These are phyloP conservation scores for Ictalurus punctatus DNA, from an alignment of 2,113 vertebrate species.

Conservation along the genomic window DNA sequence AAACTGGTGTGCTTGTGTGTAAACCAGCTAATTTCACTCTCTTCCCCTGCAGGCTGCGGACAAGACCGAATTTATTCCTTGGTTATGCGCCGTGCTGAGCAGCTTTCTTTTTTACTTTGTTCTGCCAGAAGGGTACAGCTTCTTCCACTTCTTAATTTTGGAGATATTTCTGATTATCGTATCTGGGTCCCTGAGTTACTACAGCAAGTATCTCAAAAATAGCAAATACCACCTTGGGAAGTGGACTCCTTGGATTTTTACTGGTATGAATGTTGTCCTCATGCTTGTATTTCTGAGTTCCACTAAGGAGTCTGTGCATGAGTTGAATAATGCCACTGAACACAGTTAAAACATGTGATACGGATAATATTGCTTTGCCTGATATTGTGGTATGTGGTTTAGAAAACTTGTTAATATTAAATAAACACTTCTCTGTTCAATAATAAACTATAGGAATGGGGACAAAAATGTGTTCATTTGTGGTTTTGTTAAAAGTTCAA, in stretches of 20 bases:
- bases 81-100: neutral
- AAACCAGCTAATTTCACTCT: neutral
- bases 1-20: neutral
- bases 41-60: neutral
- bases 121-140: neutral
- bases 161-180: neutral
- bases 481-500: neutral
- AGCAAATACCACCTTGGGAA: no score
- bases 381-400: neutral
- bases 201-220: no score
- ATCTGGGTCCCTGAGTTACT: neutral
- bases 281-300: accelerated
- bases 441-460: neutral
- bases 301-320: no score
- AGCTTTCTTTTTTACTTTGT: accelerated
- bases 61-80: accelerated
- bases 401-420: neutral
- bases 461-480: neutral
- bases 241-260: neutral
- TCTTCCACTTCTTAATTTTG: no score
- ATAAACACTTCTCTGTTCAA: neutral
- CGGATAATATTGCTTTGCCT: neutral
- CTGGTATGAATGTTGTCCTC: neutral
- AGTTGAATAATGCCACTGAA: neutral
- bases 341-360: no score